phyloP scores from a whole-genome alignment of 2,888 invertebrate species.

The Parnassius apollo region DNA sequence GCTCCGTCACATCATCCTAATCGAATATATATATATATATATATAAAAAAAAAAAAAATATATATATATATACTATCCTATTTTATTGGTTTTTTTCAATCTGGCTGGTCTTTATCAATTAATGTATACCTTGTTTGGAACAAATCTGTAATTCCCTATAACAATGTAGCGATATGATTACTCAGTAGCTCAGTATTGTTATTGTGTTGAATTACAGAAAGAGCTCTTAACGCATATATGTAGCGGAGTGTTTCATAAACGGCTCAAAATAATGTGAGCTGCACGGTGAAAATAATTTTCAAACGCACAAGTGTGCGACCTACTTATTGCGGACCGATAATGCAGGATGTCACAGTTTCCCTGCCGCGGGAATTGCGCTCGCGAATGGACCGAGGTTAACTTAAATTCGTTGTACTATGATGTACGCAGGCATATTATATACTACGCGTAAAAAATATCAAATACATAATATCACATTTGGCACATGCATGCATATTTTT shows the following conservation, averaged over 20 bases:
- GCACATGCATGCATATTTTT: no score
- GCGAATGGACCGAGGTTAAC: slow-evolving; percentile 26
- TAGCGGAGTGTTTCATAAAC: slow-evolving; percentile 45
- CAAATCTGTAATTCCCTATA: background rate
- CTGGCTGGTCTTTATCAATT: background rate
- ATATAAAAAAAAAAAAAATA: no score
- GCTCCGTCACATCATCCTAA: no score
- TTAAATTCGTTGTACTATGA: slow-evolving; percentile 23
- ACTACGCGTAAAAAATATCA: no score
- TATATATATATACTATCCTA: no score
- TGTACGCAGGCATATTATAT: background rate
- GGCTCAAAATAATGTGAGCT: slow-evolving; percentile 42
- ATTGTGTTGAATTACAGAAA: slow-evolving; percentile 22
- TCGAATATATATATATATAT: no score
- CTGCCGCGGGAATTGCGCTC: slow-evolving; percentile 37
- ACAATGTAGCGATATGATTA: slow-evolving; percentile 7
- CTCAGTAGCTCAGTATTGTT: slow-evolving; percentile 6
- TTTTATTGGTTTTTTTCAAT: background rate
- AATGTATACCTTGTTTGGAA: background rate
- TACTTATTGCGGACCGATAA: slow-evolving; percentile 65
- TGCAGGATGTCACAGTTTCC: slow-evolving; percentile 75
- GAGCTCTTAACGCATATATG: slow-evolving; percentile 12
- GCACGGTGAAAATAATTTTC: slow-evolving; percentile 74
- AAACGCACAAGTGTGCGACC: slow-evolving; percentile 64
- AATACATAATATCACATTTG: no score